Percentiles rank a stretch among this genome's conserved stretches.
These are phyloP conservation scores for Nysson spinosus DNA, from an alignment of 2,888 invertebrate genomes.

Conservation along the genomic window DNA sequence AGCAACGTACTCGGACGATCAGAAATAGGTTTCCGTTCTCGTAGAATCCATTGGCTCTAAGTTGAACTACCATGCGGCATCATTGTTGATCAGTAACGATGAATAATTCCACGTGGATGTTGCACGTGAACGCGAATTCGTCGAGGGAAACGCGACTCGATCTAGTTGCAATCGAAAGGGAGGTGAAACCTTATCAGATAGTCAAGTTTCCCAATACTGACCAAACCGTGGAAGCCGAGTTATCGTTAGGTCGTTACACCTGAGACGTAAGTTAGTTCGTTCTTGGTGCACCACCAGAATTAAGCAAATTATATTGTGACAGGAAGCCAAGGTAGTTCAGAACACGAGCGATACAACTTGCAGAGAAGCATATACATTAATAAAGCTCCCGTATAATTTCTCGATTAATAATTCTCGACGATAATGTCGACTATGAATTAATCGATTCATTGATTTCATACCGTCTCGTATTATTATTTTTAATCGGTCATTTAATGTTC, in stretches of 20 bases:
- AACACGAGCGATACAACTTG: constrained; percentile 17
- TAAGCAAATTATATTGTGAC: constrained; percentile 55
- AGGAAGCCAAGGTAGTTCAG: constrained; percentile 25
- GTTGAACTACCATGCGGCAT: constrained; percentile 6
- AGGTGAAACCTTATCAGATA: constrained; percentile 48
- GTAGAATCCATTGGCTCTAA: neutral
- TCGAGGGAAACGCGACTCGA: too few species aligned
- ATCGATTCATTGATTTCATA: too few species aligned
- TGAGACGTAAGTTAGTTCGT: constrained; percentile 59
- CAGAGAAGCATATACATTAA: neutral
- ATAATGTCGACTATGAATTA: too few species aligned
- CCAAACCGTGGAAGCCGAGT: constrained; percentile 52
- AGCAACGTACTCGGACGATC: constrained; percentile 33
- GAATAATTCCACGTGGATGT: constrained; percentile 48
- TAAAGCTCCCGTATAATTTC: constrained; percentile 15
- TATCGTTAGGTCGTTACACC: constrained; percentile 60
- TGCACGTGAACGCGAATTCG: constrained; percentile 21
- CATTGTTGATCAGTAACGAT: constrained; percentile 51
- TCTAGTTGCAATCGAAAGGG: constrained; percentile 10
- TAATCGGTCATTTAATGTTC: too few species aligned
- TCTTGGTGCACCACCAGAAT: constrained; percentile 46
- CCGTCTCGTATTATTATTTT: too few species aligned
- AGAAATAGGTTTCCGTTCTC: constrained; percentile 39
- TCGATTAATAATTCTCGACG: constrained; percentile 28
- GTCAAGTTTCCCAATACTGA: constrained; percentile 44